phyloP scores from a whole-genome alignment of 2,888 invertebrate genomes.

The Cryptocephalus moraei region DNA sequence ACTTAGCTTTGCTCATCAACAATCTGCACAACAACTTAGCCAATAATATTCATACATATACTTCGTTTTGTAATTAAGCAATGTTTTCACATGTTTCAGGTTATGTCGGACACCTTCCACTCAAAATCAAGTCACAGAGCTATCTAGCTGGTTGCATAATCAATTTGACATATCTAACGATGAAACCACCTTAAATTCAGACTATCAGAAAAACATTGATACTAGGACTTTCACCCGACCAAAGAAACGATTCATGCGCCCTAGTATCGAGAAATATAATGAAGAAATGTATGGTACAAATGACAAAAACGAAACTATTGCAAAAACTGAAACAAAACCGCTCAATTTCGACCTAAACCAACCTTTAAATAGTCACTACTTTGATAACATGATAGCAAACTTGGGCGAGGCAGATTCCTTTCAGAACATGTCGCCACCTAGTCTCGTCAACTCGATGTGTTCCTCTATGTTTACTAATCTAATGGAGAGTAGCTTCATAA shows the following conservation, averaged over 20 bases:
- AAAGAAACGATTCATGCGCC: constrained; percentile 49
- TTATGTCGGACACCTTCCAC: constrained; percentile 10
- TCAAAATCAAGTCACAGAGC: constrained; percentile 7
- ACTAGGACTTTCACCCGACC: constrained; percentile 60
- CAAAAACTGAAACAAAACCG: constrained; percentile 15
- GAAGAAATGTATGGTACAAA: constrained; percentile 19
- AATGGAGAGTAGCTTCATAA: constrained; percentile 37
- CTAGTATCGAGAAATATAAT: constrained; percentile 47
- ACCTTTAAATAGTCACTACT: constrained; percentile 29
- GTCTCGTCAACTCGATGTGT: constrained; percentile 47
- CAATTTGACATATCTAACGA: constrained; percentile 1
- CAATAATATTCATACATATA: too few species aligned
- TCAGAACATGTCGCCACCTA: constrained; percentile 45
- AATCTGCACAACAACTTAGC: too few species aligned
- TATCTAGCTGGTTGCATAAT: constrained; percentile 12
- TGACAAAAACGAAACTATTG: neutral
- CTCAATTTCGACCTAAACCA: constrained; percentile 33
- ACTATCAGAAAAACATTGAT: constrained; percentile 45
- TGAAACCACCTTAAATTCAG: neutral
- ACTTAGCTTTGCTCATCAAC: too few species aligned
- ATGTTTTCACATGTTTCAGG: constrained; percentile 9
- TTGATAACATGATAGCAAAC: constrained; percentile 31
- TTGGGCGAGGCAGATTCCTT: constrained; percentile 43
- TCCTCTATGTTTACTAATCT: constrained; percentile 38
- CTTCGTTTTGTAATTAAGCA: neutral